Conservation (phyloP, 2,888 invertebrate species). For the Dryocosmus kuriphilus region DNA sequence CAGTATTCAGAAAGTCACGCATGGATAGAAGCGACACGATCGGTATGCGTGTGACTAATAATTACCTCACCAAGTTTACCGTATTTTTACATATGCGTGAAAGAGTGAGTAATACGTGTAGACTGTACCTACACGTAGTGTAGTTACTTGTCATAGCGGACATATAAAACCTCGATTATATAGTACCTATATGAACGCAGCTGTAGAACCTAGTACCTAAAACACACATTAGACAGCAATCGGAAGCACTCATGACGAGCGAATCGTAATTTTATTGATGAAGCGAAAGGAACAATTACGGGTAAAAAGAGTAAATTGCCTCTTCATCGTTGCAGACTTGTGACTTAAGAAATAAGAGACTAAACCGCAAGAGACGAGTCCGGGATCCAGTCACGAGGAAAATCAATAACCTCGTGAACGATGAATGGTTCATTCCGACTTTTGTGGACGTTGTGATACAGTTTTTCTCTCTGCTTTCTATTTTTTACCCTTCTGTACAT, state of each 20-base stretch:
- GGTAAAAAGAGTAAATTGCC: constrained; percentile 9
- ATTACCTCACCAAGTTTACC: constrained; percentile 14
- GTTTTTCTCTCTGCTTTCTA: neutral
- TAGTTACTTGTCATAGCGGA: neutral
- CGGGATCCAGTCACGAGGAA: constrained; percentile 8
- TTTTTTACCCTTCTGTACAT: neutral
- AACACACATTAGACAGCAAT: neutral
- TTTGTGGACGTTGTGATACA: neutral
- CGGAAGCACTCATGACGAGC: constrained; percentile 5
- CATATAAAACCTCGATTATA: neutral
- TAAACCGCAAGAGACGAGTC: constrained; percentile 3
- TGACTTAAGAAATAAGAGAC: neutral
- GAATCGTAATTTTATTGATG: constrained; percentile 3
- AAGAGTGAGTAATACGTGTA: neutral
- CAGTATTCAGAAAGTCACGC: constrained; percentile 25
- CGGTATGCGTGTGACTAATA: constrained; percentile 34
- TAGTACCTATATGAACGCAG: neutral
- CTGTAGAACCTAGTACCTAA: too few species aligned
- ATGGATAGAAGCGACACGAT: constrained; percentile 7
- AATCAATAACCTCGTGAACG: constrained; percentile 15
- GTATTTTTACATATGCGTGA: constrained; percentile 16
- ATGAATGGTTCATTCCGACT: constrained; percentile 1
- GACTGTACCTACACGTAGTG: too few species aligned
- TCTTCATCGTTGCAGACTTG: constrained; percentile 18
- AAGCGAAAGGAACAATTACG: constrained; percentile 16